These are phyloP conservation scores for Bruchidius siliquastri DNA, from an alignment of 2,888 invertebrate genomes.

Conservation along the genomic window DNA sequence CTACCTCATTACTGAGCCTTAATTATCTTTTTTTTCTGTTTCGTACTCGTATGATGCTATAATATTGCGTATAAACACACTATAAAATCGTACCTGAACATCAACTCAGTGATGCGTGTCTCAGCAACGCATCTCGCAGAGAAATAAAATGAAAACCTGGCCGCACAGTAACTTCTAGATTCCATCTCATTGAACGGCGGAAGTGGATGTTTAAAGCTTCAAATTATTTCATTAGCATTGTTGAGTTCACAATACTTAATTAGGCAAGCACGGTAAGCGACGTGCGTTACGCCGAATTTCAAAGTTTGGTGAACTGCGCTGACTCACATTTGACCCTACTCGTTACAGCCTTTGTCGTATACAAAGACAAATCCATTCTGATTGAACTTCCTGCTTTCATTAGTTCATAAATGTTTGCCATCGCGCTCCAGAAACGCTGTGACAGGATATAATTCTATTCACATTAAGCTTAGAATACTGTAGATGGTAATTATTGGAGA, in stretches of 20 bases:
- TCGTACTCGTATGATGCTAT: not conserved
- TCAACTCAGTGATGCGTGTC: not conserved
- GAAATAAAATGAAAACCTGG: not conserved
- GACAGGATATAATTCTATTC: no score
- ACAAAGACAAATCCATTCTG: not conserved
- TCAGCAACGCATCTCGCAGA: not conserved
- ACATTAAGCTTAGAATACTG: no score
- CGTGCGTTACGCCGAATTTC: not conserved
- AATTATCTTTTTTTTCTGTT: not conserved
- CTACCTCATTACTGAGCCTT: not conserved
- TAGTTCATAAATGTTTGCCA: no score
- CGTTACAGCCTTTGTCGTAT: not conserved
- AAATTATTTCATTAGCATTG: conserved; percentile 46
- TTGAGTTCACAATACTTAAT: conserved; percentile 20
- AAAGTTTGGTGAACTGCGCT: not conserved
- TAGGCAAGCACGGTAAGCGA: not conserved
- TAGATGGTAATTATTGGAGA: no score
- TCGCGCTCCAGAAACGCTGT: no score
- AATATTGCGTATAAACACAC: not conserved
- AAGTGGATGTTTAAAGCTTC: conserved; percentile 43
- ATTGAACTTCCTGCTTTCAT: not conserved
- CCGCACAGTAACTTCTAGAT: not conserved
- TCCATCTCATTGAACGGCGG: conserved; percentile 26
- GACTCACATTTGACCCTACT: not conserved
- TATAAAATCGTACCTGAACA: not conserved